Evolutionary conservation across 1,140 invertebrate species (phyloP).

Genomic region (Meteorus sp.): DNA sequence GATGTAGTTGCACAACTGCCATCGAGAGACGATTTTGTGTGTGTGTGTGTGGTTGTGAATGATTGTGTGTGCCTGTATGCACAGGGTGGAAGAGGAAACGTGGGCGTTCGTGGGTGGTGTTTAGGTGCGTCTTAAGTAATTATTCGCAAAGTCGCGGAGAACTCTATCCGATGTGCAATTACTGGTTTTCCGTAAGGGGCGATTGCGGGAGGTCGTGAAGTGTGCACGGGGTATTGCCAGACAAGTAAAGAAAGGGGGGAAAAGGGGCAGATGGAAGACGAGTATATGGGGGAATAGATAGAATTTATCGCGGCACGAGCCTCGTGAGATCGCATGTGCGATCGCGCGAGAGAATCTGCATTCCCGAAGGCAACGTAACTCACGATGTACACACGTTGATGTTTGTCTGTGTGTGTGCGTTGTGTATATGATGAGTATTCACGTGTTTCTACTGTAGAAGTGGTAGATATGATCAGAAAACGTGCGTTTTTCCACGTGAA

Average conservation of each 20-base stretch:
- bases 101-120: slow-evolving; percentile 46
- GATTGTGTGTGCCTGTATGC: background rate
- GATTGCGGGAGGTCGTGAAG: slow-evolving; percentile 21
- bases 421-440: background rate
- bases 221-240: slow-evolving; percentile 27
- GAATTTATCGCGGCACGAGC: slow-evolving; percentile 26
- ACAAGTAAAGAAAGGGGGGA: slow-evolving; percentile 26
- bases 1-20: too few species aligned
- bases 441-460: too few species aligned
- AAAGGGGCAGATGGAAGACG: too few species aligned
- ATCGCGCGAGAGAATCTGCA: slow-evolving; percentile 19
- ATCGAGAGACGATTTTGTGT: background rate
- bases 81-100: slow-evolving; percentile 9
- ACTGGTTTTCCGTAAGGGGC: too few species aligned
- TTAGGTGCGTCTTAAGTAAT: slow-evolving; percentile 44
- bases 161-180: slow-evolving; percentile 45
- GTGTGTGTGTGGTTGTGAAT: background rate
- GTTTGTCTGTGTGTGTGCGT: background rate
- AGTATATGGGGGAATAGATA: too few species aligned
- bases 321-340: slow-evolving; percentile 16
- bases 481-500: too few species aligned
- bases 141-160: slow-evolving; percentile 39
- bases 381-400: slow-evolving; percentile 9
- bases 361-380: slow-evolving; percentile 22
- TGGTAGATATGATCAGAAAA: too few species aligned